Conservation (phyloP, 35 echinoderm and acorn worm genomes). For the Chiridota heheva region DNA sequence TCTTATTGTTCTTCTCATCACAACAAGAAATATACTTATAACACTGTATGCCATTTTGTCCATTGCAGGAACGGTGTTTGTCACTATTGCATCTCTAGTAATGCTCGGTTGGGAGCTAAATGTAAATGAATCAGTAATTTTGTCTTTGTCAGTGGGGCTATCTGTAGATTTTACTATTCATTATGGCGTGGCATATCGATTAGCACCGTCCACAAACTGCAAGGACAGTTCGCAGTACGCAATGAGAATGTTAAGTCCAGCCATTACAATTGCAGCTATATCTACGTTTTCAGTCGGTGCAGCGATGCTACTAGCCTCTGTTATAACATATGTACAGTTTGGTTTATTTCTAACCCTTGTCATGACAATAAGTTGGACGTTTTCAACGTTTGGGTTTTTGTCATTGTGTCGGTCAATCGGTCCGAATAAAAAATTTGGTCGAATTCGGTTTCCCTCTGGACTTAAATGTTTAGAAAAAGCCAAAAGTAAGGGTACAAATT, state of each 20-base stretch:
- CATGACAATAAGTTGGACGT: slow-evolving; percentile 19
- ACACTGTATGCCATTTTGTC: slow-evolving; percentile 20
- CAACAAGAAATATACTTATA: slow-evolving; percentile 15
- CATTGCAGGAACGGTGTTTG: not conserved
- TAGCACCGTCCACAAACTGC: slow-evolving; percentile 18
- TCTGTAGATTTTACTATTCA: slow-evolving; percentile 51
- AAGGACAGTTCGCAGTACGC: not conserved
- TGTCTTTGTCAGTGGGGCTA: slow-evolving; percentile 35
- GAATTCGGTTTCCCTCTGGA: not conserved
- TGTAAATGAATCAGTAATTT: slow-evolving; percentile 27
- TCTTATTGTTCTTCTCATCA: slow-evolving; percentile 9
- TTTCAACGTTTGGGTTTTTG: slow-evolving; percentile 15
- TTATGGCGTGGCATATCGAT: slow-evolving; percentile 43
- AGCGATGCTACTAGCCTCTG: slow-evolving; percentile 5
- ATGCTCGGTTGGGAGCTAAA: slow-evolving; percentile 46
- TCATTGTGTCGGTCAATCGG: slow-evolving; percentile 16
- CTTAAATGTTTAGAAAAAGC: no score
- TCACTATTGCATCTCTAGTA: slow-evolving; percentile 29
- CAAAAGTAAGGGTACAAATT: no score
- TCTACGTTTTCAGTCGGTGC: slow-evolving; percentile 13
- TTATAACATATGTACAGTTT: slow-evolving; percentile 10
- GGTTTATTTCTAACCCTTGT: slow-evolving; percentile 13
- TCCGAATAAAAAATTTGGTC: slow-evolving; percentile 3
- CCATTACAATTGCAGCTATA: slow-evolving; percentile 27
- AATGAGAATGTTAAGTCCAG: not conserved